phyloP scores from a whole-genome alignment of 2,797 vertebrate species.

The Moxostoma hubbsi region DNA sequence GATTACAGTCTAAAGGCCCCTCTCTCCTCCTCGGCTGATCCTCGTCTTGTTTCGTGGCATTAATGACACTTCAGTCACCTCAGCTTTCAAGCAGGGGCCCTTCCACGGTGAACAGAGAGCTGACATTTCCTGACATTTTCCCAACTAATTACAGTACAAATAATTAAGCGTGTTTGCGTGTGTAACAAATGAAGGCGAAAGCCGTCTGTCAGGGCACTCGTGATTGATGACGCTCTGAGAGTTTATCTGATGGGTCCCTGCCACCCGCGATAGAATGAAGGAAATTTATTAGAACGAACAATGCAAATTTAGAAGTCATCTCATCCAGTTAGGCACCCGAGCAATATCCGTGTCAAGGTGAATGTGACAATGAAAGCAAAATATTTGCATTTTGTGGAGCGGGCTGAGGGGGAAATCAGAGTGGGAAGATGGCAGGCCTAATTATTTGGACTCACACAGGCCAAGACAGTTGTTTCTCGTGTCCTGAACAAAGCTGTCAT shows the following conservation, averaged over 20 bases:
- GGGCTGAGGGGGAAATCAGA: conserved; percentile 98
- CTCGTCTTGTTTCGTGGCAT: conserved; percentile 97
- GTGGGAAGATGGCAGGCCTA: conserved; percentile 98
- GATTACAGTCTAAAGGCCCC: conserved; percentile 95
- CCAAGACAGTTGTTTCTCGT: conserved; percentile 99
- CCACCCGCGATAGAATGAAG: conserved; percentile 89
- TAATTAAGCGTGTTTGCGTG: conserved; percentile 99
- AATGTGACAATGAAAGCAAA: conserved; percentile 99
- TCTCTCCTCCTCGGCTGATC: conserved; percentile 89
- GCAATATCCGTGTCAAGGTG: conserved; percentile 99
- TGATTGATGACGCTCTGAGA: conserved; percentile 99
- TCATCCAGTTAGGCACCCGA: conserved; percentile 98
- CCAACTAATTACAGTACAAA: conserved; percentile 99
- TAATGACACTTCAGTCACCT: conserved; percentile 99
- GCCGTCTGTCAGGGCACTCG: conserved; percentile 93
- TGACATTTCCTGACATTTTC: conserved; percentile 99
- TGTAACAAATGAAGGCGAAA: conserved; percentile 99
- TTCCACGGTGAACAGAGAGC: conserved; percentile 97
- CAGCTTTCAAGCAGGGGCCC: conserved; percentile 95
- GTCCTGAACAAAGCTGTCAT: conserved; percentile 99
- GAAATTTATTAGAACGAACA: conserved; percentile 99
- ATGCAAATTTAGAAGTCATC: conserved; percentile 99
- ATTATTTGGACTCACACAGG: conserved; percentile 99
- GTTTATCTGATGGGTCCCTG: conserved; percentile 99
- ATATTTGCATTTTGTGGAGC: conserved; percentile 99